Conservation (phyloP, 2,797 vertebrate species). For the Zalophus californianus region DNA sequence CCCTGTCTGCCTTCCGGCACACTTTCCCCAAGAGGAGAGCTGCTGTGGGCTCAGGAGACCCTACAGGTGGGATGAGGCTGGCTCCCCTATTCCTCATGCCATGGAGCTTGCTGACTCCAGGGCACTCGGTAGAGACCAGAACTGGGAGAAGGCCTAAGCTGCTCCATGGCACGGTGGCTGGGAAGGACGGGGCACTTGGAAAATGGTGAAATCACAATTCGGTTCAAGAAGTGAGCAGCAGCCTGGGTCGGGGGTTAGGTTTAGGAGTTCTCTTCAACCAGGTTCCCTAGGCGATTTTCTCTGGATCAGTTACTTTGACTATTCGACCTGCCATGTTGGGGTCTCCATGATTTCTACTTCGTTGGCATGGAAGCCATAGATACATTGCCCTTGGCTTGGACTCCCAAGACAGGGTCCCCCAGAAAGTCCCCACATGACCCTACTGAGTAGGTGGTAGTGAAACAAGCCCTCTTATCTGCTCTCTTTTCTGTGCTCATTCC, state of each 20-base stretch:
- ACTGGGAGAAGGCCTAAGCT: too few species aligned
- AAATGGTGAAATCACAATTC: background rate
- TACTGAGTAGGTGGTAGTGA: fast-evolving
- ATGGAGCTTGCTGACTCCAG: background rate
- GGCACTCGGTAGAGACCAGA: background rate
- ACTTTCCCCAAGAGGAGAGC: background rate
- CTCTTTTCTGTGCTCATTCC: background rate
- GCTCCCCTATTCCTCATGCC: background rate
- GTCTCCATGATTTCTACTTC: background rate
- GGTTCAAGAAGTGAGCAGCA: fast-evolving
- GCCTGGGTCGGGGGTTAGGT: fast-evolving
- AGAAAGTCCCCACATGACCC: fast-evolving
- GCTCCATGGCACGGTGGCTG: background rate
- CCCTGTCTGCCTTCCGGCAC: background rate
- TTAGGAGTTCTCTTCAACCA: background rate
- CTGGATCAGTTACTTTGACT: conserved; percentile 51
- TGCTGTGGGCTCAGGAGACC: fast-evolving
- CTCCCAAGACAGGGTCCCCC: background rate
- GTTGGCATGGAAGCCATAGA: fast-evolving
- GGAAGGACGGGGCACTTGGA: background rate
- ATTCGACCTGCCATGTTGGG: background rate
- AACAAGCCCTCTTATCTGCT: background rate
- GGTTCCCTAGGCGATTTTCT: background rate
- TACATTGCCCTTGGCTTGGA: too few species aligned
- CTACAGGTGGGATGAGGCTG: fast-evolving